A percentile compares a stretch with the other conserved stretches of the same genome.
These are phyloP conservation scores for Sinohyriopsis cumingii DNA, from an alignment of 2,888 invertebrate genomes.

Conservation along the genomic window DNA sequence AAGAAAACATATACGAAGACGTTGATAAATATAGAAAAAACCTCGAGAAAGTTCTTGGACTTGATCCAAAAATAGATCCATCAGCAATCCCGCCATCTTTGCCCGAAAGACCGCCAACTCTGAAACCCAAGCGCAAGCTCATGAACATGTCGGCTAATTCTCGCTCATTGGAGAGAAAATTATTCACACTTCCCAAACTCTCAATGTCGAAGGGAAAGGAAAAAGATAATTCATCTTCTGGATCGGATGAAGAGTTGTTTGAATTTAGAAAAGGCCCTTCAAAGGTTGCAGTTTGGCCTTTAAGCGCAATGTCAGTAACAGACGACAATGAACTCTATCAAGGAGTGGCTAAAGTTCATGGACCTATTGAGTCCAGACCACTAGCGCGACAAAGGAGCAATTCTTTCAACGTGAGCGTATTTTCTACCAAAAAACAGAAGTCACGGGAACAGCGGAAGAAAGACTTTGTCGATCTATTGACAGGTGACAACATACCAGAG, in stretches of 20 bases:
- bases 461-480: constrained; percentile 3
- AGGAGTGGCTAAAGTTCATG: constrained; percentile 27
- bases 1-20: constrained; percentile 50
- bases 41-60: constrained; percentile 42
- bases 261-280: constrained; percentile 1
- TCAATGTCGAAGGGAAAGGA: constrained; percentile 28
- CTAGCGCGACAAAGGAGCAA: constrained; percentile 29
- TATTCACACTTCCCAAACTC: constrained; percentile 33
- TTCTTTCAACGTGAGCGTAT: constrained; percentile 28
- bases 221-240: constrained; percentile 10
- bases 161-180: constrained; percentile 16
- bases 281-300: constrained; percentile 33
- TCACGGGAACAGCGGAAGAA: neutral
- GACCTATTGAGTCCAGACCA: constrained; percentile 8
- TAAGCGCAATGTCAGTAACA: constrained; percentile 31
- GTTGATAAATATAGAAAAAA: constrained; percentile 45
- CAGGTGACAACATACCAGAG: neutral
- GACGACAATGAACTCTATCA: constrained; percentile 32
- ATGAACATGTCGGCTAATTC: neutral
- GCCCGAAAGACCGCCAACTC: constrained; percentile 40
- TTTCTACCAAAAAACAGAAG: neutral
- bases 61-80: constrained; percentile 37
- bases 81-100: constrained; percentile 41
- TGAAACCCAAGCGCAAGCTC: constrained; percentile 31
- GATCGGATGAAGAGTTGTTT: neutral